Evolutionary conservation across 2,797 vertebrate species (phyloP).

Genomic region (Lithobates pipiens): DNA sequence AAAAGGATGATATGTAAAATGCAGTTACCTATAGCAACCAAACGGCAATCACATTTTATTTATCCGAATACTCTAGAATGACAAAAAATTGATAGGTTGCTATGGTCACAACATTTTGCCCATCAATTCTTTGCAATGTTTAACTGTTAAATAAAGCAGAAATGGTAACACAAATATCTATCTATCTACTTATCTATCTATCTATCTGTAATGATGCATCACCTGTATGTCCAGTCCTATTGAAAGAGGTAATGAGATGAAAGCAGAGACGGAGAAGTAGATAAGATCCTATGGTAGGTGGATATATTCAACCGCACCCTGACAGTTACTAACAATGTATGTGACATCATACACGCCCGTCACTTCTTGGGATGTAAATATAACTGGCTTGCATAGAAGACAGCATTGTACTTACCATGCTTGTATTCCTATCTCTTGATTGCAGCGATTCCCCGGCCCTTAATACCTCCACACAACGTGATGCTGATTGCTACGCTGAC

Average conservation of each 20-base stretch:
- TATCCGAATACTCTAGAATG: too few relatives aligned
- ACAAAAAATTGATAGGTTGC: too few relatives aligned
- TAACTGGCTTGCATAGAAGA: not conserved
- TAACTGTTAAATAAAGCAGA: too few relatives aligned
- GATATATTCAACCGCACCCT: conserved; percentile 24
- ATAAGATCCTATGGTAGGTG: not conserved
- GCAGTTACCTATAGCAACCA: too few relatives aligned
- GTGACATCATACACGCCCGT: conserved; percentile 23
- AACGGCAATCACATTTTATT: too few relatives aligned
- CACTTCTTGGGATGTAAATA: not conserved
- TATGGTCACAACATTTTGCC: too few relatives aligned
- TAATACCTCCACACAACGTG: not conserved
- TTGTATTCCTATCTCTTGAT: not conserved
- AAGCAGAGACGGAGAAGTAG: not conserved
- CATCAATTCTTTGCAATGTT: too few relatives aligned
- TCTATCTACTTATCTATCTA: not conserved
- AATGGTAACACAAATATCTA: too few relatives aligned
- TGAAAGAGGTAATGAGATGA: not conserved
- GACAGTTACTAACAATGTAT: not conserved
- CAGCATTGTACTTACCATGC: conserved; percentile 14
- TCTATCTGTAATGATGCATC: not conserved
- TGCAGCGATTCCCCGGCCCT: not conserved
- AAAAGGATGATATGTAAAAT: too few relatives aligned
- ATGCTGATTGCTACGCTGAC: not conserved
- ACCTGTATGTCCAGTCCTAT: conserved; percentile 2